Evolutionary conservation across 2,113 vertebrate genomes (phyloP).

Genomic region (Ginglymostoma cirratum): DNA sequence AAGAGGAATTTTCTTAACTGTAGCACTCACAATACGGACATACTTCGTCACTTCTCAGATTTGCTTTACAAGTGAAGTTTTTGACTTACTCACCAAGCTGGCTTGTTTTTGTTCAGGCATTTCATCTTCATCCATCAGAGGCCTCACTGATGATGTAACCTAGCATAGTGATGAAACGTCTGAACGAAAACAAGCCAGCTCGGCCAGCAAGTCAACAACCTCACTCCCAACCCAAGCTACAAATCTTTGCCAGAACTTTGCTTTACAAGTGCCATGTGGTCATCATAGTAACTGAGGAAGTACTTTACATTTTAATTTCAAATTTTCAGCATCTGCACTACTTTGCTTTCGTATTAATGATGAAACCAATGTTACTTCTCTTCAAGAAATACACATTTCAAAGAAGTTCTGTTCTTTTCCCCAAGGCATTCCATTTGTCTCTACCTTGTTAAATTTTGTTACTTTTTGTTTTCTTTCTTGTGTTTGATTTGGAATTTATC

Average conservation of each 20-base stretch:
- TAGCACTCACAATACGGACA: background rate
- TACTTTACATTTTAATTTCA: background rate
- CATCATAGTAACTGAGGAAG: background rate
- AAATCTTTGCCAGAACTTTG: background rate
- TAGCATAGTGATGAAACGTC: too few species aligned
- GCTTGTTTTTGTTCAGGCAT: too few species aligned
- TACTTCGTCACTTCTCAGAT: background rate
- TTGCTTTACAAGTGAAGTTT: background rate
- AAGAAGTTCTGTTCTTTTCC: background rate
- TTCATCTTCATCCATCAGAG: too few species aligned
- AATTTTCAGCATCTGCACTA: background rate
- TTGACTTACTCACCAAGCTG: too few species aligned
- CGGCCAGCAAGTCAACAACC: too few species aligned
- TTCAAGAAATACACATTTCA: background rate
- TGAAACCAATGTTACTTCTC: background rate
- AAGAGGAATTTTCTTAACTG: background rate
- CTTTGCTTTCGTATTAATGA: background rate
- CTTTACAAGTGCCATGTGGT: background rate
- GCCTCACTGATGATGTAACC: too few species aligned
- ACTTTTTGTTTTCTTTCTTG: background rate
- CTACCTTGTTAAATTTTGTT: background rate
- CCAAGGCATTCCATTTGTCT: background rate
- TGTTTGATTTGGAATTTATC: background rate
- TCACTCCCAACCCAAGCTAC: too few species aligned
- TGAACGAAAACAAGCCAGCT: too few species aligned